Evolutionary conservation across 1,140 invertebrate species (phyloP).

Genomic region (Drosophila sechellia): DNA sequence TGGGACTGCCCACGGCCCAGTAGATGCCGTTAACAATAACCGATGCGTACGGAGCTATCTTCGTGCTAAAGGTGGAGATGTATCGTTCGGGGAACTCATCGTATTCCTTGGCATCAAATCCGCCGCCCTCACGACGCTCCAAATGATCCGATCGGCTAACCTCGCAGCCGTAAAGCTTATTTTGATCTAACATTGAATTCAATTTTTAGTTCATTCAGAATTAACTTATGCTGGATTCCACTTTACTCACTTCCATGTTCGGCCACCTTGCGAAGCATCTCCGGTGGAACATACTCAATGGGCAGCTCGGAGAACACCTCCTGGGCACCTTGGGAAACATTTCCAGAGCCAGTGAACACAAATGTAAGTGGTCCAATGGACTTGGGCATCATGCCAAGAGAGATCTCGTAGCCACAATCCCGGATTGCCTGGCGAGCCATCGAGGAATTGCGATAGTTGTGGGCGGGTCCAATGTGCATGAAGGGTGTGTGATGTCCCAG

Average conservation of each 20-base stretch:
- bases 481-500: slow-evolving; percentile 99
- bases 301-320: slow-evolving; percentile 99
- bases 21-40: slow-evolving; percentile 99
- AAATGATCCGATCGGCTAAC: slow-evolving; percentile 97
- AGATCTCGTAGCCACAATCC: slow-evolving; percentile 99
- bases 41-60: slow-evolving; percentile 98
- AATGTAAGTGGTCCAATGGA: slow-evolving; percentile 99
- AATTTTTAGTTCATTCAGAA: no score
- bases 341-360: slow-evolving; percentile 97
- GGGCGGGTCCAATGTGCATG: slow-evolving; percentile 99
- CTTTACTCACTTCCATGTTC: slow-evolving; percentile 95
- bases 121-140: slow-evolving; percentile 95
- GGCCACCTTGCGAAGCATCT: slow-evolving; percentile 97
- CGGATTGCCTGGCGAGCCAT: slow-evolving; percentile 98
- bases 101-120: slow-evolving; percentile 96
- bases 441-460: slow-evolving; percentile 98
- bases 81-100: slow-evolving; percentile 96
- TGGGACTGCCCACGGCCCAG: slow-evolving; percentile 98
- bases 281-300: slow-evolving; percentile 98
- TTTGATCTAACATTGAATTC: slow-evolving; percentile 88
- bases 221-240: no score
- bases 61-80: slow-evolving; percentile 98
- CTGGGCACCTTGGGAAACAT: slow-evolving; percentile 95
- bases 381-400: slow-evolving; percentile 98
- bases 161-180: slow-evolving; percentile 97